A percentile compares a stretch with the other conserved stretches of the same genome.
phyloP scores from a whole-genome alignment of 2,113 vertebrate genomes.

The Gobio gobio region DNA sequence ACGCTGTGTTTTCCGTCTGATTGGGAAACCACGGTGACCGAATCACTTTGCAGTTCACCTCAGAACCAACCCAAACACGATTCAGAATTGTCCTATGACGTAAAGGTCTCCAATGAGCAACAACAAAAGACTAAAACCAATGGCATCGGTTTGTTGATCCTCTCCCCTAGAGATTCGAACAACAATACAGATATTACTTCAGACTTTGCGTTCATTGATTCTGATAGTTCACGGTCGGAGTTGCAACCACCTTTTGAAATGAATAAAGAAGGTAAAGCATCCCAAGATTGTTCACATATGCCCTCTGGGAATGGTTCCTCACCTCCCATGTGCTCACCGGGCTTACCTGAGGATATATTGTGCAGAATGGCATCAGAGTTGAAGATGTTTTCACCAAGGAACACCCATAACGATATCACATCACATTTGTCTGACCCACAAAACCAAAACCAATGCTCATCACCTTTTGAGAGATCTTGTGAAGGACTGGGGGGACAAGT shows the following conservation, averaged over 20 bases:
- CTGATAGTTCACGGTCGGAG: constrained; percentile 72
- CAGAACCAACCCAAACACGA: constrained; percentile 28
- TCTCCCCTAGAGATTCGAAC: constrained; percentile 69
- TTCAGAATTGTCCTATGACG: constrained; percentile 26
- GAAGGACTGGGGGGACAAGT: constrained; percentile 5
- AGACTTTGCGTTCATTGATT: constrained; percentile 76
- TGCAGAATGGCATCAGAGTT: constrained; percentile 37
- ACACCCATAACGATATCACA: neutral
- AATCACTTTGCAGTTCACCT: constrained; percentile 57
- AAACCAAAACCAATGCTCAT: neutral
- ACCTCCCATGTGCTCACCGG: neutral
- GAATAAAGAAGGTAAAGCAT: constrained; percentile 31
- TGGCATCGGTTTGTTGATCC: constrained; percentile 61
- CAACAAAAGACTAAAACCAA: neutral
- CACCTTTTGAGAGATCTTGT: constrained; percentile 23
- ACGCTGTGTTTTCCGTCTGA: constrained; percentile 49
- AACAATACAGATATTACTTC: constrained; percentile 70
- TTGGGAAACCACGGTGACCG: constrained; percentile 51
- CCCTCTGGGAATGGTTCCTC: neutral
- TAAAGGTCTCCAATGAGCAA: neutral
- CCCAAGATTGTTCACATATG: neutral
- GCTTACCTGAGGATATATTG: constrained; percentile 27
- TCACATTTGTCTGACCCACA: neutral
- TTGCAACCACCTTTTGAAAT: constrained; percentile 37
- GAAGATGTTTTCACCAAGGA: constrained; percentile 30